phyloP scores from a whole-genome alignment of 2,888 invertebrate genomes.

The Augochlorella aurata region DNA sequence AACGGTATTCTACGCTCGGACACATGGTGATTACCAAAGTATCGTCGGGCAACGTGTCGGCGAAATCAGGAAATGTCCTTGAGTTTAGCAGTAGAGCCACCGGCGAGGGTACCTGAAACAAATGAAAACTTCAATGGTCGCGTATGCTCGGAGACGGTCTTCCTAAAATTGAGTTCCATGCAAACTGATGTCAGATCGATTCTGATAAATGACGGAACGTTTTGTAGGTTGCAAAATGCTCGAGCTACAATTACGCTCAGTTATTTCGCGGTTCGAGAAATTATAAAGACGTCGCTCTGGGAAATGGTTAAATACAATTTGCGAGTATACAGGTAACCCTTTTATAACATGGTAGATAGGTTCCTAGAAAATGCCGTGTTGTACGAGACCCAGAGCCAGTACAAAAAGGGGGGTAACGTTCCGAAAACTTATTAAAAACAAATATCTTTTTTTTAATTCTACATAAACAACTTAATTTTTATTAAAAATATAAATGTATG shows the following conservation, averaged over 20 bases:
- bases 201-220: neutral
- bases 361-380: no score
- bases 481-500: no score
- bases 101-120: neutral
- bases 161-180: neutral
- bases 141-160: neutral
- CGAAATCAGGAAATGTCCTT: conserved; percentile 14
- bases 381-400: no score
- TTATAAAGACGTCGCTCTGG: no score
- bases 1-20: conserved; percentile 65
- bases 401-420: no score
- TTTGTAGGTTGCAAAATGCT: neutral
- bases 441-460: no score
- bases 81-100: neutral
- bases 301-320: neutral
- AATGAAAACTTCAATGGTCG: neutral
- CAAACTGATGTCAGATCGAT: neutral
- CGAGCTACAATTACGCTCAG: neutral
- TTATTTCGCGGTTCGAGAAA: neutral
- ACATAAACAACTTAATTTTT: no score
- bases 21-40: neutral
- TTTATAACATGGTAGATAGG: no score
- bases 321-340: no score
- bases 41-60: neutral
- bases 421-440: no score